These are phyloP conservation scores for Brachylomia viminalis DNA, from an alignment of 2,888 invertebrate genomes.

Conservation along the genomic window DNA sequence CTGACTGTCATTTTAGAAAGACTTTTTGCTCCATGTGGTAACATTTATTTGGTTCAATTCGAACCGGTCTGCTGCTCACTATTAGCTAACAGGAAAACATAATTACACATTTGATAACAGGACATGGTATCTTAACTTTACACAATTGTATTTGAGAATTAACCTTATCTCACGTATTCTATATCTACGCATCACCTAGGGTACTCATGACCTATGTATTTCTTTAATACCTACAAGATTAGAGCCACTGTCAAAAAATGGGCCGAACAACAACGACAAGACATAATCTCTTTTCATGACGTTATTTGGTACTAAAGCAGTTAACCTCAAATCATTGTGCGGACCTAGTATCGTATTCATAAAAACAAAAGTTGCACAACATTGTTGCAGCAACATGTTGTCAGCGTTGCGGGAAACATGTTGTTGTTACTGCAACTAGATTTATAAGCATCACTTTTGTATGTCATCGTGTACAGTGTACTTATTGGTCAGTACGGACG, in stretches of 20 bases:
- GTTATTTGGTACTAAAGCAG: neutral
- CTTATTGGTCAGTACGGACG: neutral
- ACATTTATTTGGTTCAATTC: neutral
- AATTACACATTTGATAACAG: slow-evolving; percentile 14
- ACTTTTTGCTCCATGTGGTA: no score
- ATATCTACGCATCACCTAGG: slow-evolving; percentile 30
- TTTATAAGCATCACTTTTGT: neutral
- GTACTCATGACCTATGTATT: slow-evolving; percentile 14
- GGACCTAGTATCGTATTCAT: neutral
- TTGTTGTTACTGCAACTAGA: neutral
- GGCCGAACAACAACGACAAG: neutral
- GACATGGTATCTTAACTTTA: neutral
- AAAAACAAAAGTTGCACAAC: neutral
- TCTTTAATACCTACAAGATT: slow-evolving; percentile 5
- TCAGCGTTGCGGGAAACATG: neutral
- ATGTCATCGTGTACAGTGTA: neutral
- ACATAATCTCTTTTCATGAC: no score
- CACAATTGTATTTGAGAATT: slow-evolving; percentile 9
- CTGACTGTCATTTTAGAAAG: no score
- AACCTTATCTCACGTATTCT: slow-evolving; percentile 45
- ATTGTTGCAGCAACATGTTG: neutral
- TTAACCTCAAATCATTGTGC: neutral
- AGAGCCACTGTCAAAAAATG: neutral
- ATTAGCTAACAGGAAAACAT: slow-evolving; percentile 5
- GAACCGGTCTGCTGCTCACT: neutral